Base-by-base conservation (phyloP, 2,113 vertebrate genomes). In the Haemorhous mexicanus region DNA sequence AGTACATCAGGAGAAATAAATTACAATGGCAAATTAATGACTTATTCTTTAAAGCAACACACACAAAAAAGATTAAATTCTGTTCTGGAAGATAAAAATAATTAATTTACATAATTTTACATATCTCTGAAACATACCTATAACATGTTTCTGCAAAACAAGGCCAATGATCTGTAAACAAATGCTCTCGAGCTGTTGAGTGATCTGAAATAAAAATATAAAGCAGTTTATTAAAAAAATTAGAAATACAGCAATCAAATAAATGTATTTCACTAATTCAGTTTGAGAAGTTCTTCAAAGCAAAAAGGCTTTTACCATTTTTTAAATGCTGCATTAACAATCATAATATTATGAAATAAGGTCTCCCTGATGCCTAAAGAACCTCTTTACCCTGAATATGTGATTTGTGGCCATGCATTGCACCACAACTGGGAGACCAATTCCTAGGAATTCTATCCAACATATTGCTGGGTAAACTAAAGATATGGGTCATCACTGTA, bases 121-220 rank as follows among this genome's bases (percentile, higher is more conserved):
- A 11, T 33, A n/a, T 56, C 35, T 86, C 81, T 69, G 62, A 68
- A 89, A 95, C 93, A 86, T 99, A 99, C 99, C 99, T 98, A 99
- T 99, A 89, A 99, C 98, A 2, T 99, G 99, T 96, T 99, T 99
- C 97, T 99, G 99, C 82, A 99, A 96, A 91, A 99, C 99, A 28
- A 99, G 98, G 55, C 99, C 99, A 89, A 99, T 99, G 89, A 99
- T 99, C 95, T 99, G 99, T 82, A 99, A 97, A 95, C 99, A 99
- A 97, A 99, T 99, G 35, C 98, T 98, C 97, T 99, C 99, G 3
- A 99, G 96, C 97, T 99, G 99, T 92, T 99, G 99, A 47, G 98
- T 99, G 97, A 99, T 98, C 99, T 99, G 96, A 95, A 98, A 96
- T 64, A 96, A 59, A 97, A 97, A 75, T n/a, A 94, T 50, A 79